These are phyloP conservation scores for Aphis craccivora DNA, from an alignment of 1,140 invertebrate species.

Conservation along the genomic window DNA sequence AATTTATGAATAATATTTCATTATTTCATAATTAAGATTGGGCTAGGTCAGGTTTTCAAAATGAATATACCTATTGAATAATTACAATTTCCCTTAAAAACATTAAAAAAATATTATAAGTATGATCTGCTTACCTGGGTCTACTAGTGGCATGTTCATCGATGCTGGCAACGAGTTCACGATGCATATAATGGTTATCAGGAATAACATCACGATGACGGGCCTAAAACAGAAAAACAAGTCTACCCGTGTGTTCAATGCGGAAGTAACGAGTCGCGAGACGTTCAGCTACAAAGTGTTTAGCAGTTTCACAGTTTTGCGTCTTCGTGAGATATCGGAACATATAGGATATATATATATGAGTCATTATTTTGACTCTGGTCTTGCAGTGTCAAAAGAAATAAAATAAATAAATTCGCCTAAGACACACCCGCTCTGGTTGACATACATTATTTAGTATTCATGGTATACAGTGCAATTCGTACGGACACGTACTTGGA, in stretches of 20 bases:
- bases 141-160: conserved; percentile 55
- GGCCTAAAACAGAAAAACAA: conserved; percentile 50
- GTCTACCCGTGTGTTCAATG: background rate
- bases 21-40: background rate
- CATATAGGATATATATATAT: background rate
- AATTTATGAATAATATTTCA: background rate
- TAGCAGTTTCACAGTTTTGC: background rate
- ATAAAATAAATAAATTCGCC: conserved; percentile 35
- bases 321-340: conserved; percentile 21
- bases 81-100: background rate
- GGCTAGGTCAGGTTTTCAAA: background rate
- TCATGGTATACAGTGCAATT: conserved; percentile 27
- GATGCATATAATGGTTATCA: conserved; percentile 14
- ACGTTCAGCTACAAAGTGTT: conserved; percentile 16
- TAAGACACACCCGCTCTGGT: conserved; percentile 41
- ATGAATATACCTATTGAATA: background rate
- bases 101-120: background rate
- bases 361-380: conserved; percentile 25
- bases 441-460: conserved; percentile 46
- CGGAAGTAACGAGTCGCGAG: conserved; percentile 26
- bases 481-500: conserved; percentile 48
- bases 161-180: conserved; percentile 49
- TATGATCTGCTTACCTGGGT: conserved; percentile 55
- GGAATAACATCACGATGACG: conserved; percentile 33
- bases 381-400: background rate